phyloP scores from a whole-genome alignment of 2,888 invertebrate species.

The Heliconius sara region DNA sequence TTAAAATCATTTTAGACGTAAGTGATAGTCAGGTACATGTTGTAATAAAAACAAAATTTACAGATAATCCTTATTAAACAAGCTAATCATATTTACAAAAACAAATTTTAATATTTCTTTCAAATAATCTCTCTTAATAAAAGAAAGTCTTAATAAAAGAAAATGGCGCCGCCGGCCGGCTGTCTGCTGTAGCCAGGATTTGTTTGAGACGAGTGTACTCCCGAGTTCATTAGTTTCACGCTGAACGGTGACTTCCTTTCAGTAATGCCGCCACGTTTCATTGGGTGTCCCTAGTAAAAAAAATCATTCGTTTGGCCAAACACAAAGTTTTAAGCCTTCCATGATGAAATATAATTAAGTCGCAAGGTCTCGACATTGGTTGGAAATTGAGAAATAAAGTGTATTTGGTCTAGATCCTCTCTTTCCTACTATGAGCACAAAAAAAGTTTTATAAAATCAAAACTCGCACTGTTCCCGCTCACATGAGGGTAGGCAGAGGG shows the following conservation, averaged over 20 bases:
- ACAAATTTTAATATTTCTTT: neutral
- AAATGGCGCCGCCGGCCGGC: constrained; percentile 88
- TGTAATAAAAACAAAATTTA: no score
- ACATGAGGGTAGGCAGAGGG: no score
- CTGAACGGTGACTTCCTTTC: constrained; percentile 88
- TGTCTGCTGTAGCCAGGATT: constrained; percentile 92
- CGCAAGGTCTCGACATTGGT: no score
- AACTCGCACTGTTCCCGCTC: no score
- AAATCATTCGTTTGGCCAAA: no score
- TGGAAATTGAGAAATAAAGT: no score
- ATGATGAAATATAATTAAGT: no score
- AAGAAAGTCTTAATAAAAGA: constrained; percentile 87
- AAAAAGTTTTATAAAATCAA: no score
- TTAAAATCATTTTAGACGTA: neutral
- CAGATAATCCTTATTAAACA: neutral
- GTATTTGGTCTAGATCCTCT: no score
- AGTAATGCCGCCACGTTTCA: constrained; percentile 85
- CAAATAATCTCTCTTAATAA: constrained; percentile 72
- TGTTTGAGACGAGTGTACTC: constrained; percentile 90
- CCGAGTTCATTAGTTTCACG: constrained; percentile 91
- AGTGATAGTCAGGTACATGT: no score
- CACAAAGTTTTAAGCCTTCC: no score
- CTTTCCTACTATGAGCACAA: no score
- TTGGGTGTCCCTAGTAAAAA: constrained; percentile 79
- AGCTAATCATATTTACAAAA: neutral